phyloP scores from a whole-genome alignment of 2,888 invertebrate genomes.

The Hydropsyche betteni region DNA sequence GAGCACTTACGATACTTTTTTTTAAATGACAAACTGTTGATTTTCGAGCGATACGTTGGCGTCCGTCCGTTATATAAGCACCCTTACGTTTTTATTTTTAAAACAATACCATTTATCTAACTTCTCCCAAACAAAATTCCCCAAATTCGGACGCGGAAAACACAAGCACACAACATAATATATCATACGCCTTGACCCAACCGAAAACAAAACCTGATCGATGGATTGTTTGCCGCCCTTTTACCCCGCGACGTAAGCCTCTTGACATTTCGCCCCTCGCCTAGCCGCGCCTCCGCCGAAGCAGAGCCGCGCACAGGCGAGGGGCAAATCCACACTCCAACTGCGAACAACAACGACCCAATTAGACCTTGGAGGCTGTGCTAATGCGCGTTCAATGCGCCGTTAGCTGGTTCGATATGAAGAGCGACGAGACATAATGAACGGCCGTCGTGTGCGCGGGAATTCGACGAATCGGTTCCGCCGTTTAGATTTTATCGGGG shows the following conservation, averaged over 20 bases:
- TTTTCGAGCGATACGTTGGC: too few relatives aligned
- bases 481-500: conserved; percentile 14
- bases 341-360: conserved; percentile 2
- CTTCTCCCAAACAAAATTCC: background rate
- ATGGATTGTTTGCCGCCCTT: conserved; percentile 42
- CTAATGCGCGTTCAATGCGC: too few relatives aligned
- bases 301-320: background rate
- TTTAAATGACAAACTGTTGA: too few relatives aligned
- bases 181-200: conserved; percentile 30
- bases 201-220: conserved; percentile 43
- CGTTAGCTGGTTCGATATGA: too few relatives aligned
- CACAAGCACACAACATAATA: conserved; percentile 38
- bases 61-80: too few relatives aligned
- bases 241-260: conserved; percentile 10
- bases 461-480: conserved; percentile 2
- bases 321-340: background rate
- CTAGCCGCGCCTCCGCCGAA: background rate
- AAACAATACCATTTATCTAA: background rate
- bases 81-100: too few relatives aligned
- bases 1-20: too few relatives aligned
- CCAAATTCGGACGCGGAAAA: background rate
- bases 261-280: conserved; percentile 10
- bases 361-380: conserved; percentile 1
- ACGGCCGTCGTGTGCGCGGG: background rate
- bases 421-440: too few relatives aligned